Conservation (phyloP, 2,113 vertebrate species). For the Leptodactylus fuscus region DNA sequence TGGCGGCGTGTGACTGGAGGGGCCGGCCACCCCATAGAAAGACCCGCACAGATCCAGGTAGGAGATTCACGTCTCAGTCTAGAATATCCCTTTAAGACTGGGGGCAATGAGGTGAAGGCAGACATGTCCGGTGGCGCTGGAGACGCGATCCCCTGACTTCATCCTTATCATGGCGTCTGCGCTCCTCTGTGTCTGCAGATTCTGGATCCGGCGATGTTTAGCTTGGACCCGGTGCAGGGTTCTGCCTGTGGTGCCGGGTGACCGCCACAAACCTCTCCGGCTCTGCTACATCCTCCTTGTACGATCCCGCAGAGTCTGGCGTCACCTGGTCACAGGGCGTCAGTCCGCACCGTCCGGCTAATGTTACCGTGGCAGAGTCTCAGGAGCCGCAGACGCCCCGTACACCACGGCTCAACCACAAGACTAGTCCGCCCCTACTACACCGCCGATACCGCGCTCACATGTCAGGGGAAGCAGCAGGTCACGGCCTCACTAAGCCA, state of each 20-base stretch:
- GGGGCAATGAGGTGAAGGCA: too few species aligned
- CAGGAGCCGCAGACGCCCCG: neutral
- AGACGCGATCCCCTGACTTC: too few species aligned
- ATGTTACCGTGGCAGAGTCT: neutral
- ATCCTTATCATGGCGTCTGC: too few species aligned
- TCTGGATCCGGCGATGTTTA: neutral
- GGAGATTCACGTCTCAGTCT: too few species aligned
- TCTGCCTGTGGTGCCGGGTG: neutral
- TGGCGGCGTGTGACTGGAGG: too few species aligned
- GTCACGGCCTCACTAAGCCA: neutral
- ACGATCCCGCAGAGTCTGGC: slow-evolving; percentile 1
- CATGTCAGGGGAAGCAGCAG: neutral
- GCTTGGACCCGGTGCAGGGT: neutral
- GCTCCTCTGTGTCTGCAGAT: neutral
- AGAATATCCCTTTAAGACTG: too few species aligned
- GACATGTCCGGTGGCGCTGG: too few species aligned
- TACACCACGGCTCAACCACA: neutral
- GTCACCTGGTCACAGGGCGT: neutral
- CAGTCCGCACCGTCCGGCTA: neutral
- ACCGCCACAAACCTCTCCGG: neutral
- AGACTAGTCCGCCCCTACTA: neutral
- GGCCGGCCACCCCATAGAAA: too few species aligned
- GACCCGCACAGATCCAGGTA: too few species aligned
- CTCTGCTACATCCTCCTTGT: neutral
- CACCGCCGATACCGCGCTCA: neutral